Evolutionary conservation across 2,113 vertebrate genomes (phyloP), one percentile per base, ranked within the genome.

Genomic region (Corythaeola cristata): DNA sequence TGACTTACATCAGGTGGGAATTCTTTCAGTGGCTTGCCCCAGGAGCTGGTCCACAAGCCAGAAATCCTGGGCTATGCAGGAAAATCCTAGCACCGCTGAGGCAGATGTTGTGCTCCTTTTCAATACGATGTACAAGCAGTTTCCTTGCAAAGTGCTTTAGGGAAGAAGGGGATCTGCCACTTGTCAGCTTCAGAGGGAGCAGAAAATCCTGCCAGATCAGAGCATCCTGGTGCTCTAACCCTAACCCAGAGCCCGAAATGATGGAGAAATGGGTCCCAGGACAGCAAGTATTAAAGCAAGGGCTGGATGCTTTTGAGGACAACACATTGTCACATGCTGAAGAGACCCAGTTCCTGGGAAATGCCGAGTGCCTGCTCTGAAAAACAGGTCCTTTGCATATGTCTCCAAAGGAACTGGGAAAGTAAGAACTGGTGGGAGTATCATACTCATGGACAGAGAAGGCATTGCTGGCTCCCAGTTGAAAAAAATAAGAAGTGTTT

Each of bases 181-280:
- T 52, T 35, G 8, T 16, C 35, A 55, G 9, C 41, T 60, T 87
- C 1, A 0, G 24, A 75, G 6, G 1, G 30, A 8, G 2, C 21
- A 62, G 30, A 58, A 88, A 73, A 41, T 62, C 74, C 45, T 74
- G 13, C 15, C 24, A 35, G 15, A 47, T 41, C 23, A 32, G 56
- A 60, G 28, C 39, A 63, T 9, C 10, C 24, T 30, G 8, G 16
- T 75, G 19, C 30, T 55, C 37, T 59, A 27, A 20, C 16, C 39
- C 33, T n/a, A 56, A 45, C 8, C 18, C 33, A n/a, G 39, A 67
- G 41, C 35, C 30, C 76, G 39, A 23, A 76, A 30, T 3, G 19
- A 13, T 44, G 32, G 26, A 66, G 66, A 85, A 91, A 64, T 39
- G 22, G 2, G 15, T 63, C 37, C 32, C 49, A 76, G 58, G 21